Percentiles rank a stretch among this genome's conserved stretches.
These are phyloP conservation scores for Sebastes taczanowskii DNA, from an alignment of 2,797 vertebrate genomes.

Conservation along the genomic window DNA sequence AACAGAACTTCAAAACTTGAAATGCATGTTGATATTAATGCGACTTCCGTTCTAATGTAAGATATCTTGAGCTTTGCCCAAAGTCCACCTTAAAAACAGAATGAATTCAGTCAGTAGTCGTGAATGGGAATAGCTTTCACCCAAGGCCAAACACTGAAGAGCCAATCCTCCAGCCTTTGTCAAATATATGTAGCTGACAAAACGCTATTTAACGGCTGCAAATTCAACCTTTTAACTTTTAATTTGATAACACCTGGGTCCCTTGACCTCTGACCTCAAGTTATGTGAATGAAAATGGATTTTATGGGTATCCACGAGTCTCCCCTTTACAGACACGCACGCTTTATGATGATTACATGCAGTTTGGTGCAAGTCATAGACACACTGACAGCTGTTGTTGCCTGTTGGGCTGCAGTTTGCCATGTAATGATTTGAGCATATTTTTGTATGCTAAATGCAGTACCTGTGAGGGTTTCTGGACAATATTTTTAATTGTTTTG, in stretches of 20 bases:
- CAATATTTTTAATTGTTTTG: too few relatives aligned
- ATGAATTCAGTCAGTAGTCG: neutral
- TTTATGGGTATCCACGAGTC: too few relatives aligned
- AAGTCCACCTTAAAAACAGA: neutral
- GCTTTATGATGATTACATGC: too few relatives aligned
- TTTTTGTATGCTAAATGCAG: too few relatives aligned
- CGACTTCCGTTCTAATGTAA: neutral
- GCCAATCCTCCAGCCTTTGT: neutral
- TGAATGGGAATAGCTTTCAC: neutral
- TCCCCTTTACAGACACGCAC: too few relatives aligned
- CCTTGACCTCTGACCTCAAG: too few relatives aligned
- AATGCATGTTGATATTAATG: neutral
- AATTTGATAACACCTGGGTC: neutral
- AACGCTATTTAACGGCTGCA: neutral
- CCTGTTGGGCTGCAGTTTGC: too few relatives aligned
- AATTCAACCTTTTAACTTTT: neutral
- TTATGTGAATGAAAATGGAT: too few relatives aligned
- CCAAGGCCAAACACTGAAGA: conserved; percentile 19
- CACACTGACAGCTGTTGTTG: too few relatives aligned
- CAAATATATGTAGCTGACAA: neutral
- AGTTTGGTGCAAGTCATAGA: too few relatives aligned
- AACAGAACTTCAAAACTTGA: neutral
- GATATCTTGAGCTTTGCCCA: neutral
- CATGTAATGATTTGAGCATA: too few relatives aligned
- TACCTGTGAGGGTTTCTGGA: too few relatives aligned